These are phyloP conservation scores for Arrhopalites spinosus DNA, from an alignment of 2,888 invertebrate genomes.

Conservation along the genomic window DNA sequence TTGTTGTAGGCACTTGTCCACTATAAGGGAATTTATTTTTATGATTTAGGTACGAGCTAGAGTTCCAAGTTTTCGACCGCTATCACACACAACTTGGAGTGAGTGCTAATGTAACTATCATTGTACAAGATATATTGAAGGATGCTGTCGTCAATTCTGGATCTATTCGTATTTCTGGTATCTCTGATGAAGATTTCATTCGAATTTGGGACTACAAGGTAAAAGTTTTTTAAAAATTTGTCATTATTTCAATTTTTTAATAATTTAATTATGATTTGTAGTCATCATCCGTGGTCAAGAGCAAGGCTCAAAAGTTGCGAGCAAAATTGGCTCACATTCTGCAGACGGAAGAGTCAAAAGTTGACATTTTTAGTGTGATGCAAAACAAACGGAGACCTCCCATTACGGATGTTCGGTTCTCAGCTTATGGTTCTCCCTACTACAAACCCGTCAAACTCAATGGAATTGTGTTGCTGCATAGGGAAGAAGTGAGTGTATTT, in stretches of 20 bases:
- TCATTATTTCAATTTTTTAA: background rate
- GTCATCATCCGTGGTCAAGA: slow-evolving; percentile 79
- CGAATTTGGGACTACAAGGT: slow-evolving; percentile 88
- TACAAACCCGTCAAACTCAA: slow-evolving; percentile 93
- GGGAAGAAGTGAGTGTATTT: slow-evolving; percentile 70
- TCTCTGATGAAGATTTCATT: slow-evolving; percentile 95
- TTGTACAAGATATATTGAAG: slow-evolving; percentile 90
- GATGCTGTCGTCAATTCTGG: slow-evolving; percentile 95
- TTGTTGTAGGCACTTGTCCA: background rate
- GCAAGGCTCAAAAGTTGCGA: slow-evolving; percentile 86
- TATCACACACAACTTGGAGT: slow-evolving; percentile 95
- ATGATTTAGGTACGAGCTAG: slow-evolving; percentile 58
- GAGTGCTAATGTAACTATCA: slow-evolving; percentile 93
- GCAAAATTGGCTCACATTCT: slow-evolving; percentile 85
- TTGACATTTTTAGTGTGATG: slow-evolving; percentile 96
- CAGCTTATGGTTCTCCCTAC: slow-evolving; percentile 94
- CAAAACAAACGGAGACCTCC: slow-evolving; percentile 78
- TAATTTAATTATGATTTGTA: slow-evolving; percentile 50
- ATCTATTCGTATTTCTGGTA: slow-evolving; percentile 88
- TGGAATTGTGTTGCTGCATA: slow-evolving; percentile 89
- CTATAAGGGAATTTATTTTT: background rate
- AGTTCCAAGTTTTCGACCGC: slow-evolving; percentile 83
- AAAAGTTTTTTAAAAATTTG: background rate
- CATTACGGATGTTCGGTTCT: slow-evolving; percentile 88
- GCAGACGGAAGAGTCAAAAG: slow-evolving; percentile 82